Evolutionary conservation across 2,888 invertebrate genomes (phyloP).

Genomic region (Lydus trimaculatus): DNA sequence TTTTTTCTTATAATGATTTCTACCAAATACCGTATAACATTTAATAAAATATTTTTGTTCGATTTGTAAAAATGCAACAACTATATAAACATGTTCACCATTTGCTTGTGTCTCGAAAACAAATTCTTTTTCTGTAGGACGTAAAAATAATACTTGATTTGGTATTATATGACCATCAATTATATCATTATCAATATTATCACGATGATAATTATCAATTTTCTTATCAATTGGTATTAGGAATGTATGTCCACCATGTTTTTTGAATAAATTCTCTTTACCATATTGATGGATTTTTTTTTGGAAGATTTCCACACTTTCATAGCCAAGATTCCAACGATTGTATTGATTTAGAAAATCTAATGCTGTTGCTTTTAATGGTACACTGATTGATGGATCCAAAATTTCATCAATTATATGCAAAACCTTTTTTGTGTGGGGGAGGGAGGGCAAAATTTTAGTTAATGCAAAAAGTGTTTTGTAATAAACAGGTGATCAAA

Average conservation of each 20-base stretch:
- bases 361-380: constrained; percentile 74
- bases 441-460: no score
- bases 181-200: constrained; percentile 79
- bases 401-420: constrained; percentile 87
- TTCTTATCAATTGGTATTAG: constrained; percentile 89
- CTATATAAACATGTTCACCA: constrained; percentile 81
- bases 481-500: no score
- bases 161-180: constrained; percentile 89
- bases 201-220: constrained; percentile 68
- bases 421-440: no score
- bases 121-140: constrained; percentile 74
- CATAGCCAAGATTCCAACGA: constrained; percentile 35
- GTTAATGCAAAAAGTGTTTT: no score
- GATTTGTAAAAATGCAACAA: constrained; percentile 74
- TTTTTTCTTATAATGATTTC: constrained; percentile 76
- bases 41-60: constrained; percentile 76
- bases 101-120: constrained; percentile 81
- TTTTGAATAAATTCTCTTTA: constrained; percentile 71
- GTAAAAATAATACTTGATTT: constrained; percentile 83
- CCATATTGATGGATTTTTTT: constrained; percentile 74
- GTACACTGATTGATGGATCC: constrained; percentile 72
- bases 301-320: constrained; percentile 64
- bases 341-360: constrained; percentile 74
- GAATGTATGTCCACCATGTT: constrained; percentile 81
- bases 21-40: constrained; percentile 80